Evolutionary conservation across 2,888 invertebrate genomes (phyloP).

Genomic region (Tenthredo notha): DNA sequence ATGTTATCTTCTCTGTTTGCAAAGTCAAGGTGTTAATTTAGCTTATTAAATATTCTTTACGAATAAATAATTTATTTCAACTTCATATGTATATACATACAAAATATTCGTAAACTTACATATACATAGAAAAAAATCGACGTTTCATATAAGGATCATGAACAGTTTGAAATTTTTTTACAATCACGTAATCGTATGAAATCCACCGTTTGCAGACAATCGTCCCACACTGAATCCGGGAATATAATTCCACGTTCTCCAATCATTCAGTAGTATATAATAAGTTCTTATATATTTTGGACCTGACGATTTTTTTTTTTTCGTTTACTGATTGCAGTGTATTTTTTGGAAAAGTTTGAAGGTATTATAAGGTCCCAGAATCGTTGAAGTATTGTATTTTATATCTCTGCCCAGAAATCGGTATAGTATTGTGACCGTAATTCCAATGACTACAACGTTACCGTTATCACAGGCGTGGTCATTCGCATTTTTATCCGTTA

Average conservation of each 20-base stretch:
- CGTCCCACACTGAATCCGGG: background rate
- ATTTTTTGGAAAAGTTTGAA: background rate
- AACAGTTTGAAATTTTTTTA: background rate
- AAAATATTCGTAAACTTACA: background rate
- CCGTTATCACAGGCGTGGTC: slow-evolving; percentile 2
- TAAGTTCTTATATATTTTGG: background rate
- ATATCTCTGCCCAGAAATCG: background rate
- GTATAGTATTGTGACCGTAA: background rate
- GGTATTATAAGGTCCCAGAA: background rate
- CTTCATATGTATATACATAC: background rate
- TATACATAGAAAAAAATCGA: background rate
- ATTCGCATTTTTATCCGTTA: slow-evolving; percentile 26
- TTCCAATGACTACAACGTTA: slow-evolving; percentile 1
- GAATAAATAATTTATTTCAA: background rate
- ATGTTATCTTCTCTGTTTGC: background rate
- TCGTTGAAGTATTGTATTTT: background rate
- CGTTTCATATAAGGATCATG: background rate
- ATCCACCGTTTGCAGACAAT: background rate
- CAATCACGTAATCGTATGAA: slow-evolving; percentile 10
- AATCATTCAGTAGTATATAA: no score
- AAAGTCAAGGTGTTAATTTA: background rate
- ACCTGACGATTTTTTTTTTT: background rate
- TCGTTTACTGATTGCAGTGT: background rate
- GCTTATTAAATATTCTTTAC: background rate
- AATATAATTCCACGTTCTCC: background rate